Evolutionary conservation across 2,797 vertebrate species (phyloP), one percentile per base, ranked within the genome.

Genomic region (Sciurus carolinensis): DNA sequence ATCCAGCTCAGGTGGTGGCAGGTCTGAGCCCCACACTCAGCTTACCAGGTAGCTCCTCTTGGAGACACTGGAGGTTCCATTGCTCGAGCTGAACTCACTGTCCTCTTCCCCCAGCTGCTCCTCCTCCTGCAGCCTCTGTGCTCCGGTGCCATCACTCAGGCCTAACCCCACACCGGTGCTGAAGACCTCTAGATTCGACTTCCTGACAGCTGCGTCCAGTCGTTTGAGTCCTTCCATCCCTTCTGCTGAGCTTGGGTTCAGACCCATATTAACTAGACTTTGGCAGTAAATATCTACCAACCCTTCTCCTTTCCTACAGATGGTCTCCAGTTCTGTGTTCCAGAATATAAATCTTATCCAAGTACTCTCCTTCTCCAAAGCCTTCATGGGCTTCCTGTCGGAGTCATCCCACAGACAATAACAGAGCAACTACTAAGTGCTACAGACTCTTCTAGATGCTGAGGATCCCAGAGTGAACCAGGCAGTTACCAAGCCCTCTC

Each of bases 301-400:
- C 52, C 3, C 14, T 71, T 80, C 80, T 64, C 14, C 11, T 30
- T 66, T 93, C 18, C 67, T 91, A 42, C 5, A 82, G 67, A 24
- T 62, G 42, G 44, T 59, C 26, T 85, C 77, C 42, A 77, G 59
- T 76, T 77, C 11, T 28, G 26, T 54, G 88, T 95, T 93, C 50
- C 39, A 73, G 96, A 90, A 77, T 47, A 20, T n/a, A 24, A 20
- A 54, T 90, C 28, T 76, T 64, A 72, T 2, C 33, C 62, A 64
- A 11, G 86, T 82, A 59, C 82, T 81, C 39, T 85, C 20, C 84
- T 92, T 92, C 42, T 80, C 42, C 3, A 67, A 59, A 90, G 54
- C 28, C 57, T 88, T 86, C 39, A 7, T 24, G 24, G 69, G 7
- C 24, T 88, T 95, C 52, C 47, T 20, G 30, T 54, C 50, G 24